These are phyloP conservation scores for Dryoscopus gambensis DNA, from an alignment of 2,113 vertebrate genomes.

Conservation along the genomic window DNA sequence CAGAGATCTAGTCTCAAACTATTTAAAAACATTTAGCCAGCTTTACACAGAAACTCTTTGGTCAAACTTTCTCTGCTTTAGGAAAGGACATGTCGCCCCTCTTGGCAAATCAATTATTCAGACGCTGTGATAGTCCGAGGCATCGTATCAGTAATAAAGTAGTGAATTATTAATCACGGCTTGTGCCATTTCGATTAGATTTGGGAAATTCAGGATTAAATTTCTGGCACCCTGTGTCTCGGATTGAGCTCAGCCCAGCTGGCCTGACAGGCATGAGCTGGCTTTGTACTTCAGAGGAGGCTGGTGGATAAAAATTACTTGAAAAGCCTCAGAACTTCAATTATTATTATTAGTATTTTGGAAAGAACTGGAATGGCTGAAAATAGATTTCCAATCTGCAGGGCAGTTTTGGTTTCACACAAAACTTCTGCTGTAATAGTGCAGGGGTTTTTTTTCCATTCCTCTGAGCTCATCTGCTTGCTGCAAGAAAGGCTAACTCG, in stretches of 20 bases:
- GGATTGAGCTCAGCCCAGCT: constrained; percentile 65
- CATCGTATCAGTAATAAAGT: constrained; percentile 74
- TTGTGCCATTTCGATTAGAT: constrained; percentile 72
- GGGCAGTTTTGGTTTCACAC: constrained; percentile 41
- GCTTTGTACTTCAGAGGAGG: constrained; percentile 57
- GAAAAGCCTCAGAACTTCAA: constrained; percentile 47
- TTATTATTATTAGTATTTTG: constrained; percentile 59
- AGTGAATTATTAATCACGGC: constrained; percentile 72
- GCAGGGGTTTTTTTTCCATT: background rate
- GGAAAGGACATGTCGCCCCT: constrained; percentile 60
- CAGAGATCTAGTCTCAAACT: constrained; percentile 27
- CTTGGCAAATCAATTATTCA: constrained; percentile 74
- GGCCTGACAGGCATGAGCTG: constrained; percentile 57
- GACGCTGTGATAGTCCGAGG: constrained; percentile 68
- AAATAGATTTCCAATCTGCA: constrained; percentile 60
- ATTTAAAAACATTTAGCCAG: constrained; percentile 59
- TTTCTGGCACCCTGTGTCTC: constrained; percentile 69
- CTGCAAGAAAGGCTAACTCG: constrained; percentile 40
- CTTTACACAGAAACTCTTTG: constrained; percentile 26
- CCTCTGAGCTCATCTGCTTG: constrained; percentile 22
- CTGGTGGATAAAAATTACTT: constrained; percentile 57
- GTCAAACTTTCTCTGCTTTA: constrained; percentile 63
- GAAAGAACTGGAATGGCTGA: constrained; percentile 30
- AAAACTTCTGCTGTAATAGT: constrained; percentile 37
- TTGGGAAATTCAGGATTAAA: constrained; percentile 74